These are phyloP conservation scores for Arizona elegans DNA, from an alignment of 2,113 vertebrate genomes.

Conservation along the genomic window DNA sequence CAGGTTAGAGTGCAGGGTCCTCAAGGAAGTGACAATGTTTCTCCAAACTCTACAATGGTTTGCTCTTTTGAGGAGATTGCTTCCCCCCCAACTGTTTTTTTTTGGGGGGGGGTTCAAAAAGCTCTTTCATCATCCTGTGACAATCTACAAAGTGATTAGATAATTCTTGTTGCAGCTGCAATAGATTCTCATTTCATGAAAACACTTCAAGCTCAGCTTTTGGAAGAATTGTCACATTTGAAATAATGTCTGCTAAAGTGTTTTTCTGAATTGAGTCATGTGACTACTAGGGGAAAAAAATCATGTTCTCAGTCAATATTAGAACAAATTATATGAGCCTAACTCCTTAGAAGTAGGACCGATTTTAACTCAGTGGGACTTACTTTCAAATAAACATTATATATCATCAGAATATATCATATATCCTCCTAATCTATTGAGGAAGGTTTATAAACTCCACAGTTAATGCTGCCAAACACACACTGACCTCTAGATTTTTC, in stretches of 20 bases:
- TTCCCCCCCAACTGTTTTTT: not conserved
- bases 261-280: conserved; percentile 51
- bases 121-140: conserved; percentile 39
- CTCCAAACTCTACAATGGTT: conserved; percentile 54
- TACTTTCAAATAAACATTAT: not conserved
- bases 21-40: conserved; percentile 29
- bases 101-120: conserved; percentile 22
- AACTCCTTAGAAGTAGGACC: not conserved
- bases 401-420: conserved; percentile 2
- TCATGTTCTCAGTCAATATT: conserved; percentile 53
- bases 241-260: not conserved
- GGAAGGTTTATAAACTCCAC: conserved; percentile 46
- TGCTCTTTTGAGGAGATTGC: conserved; percentile 47
- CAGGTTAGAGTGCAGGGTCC: conserved; percentile 54
- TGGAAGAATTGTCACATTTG: conserved; percentile 4
- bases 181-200: conserved; percentile 42
- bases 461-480: conserved; percentile 64
- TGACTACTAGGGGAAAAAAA: conserved; percentile 54
- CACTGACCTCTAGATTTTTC: conserved; percentile 53
- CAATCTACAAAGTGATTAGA: conserved; percentile 19
- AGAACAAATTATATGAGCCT: conserved; percentile 4
- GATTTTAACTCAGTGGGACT: not conserved
- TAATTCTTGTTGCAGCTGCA: conserved; percentile 43
- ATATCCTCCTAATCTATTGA: conserved; percentile 43
- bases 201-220: not conserved